phyloP scores from a whole-genome alignment of 2,888 invertebrate species.

The Ganaspis brasiliensis region DNA sequence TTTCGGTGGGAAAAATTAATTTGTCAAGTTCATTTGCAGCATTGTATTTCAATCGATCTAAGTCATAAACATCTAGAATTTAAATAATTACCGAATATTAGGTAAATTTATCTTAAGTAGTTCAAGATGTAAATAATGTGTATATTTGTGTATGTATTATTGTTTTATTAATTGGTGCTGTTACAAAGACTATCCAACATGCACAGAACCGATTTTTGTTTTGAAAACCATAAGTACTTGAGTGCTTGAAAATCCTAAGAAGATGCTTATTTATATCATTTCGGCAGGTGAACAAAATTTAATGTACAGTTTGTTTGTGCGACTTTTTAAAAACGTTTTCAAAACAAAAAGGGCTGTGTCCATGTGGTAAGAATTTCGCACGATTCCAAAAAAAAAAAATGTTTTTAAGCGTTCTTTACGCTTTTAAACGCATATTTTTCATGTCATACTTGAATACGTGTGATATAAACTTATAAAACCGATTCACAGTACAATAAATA shows the following conservation, averaged over 20 bases:
- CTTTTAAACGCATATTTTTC: conserved; percentile 56
- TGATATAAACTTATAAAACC: conserved; percentile 47
- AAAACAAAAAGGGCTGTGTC: no score
- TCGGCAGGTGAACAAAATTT: no score
- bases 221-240: no score
- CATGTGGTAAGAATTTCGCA: conserved; percentile 29
- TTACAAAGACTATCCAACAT: conserved; percentile 28
- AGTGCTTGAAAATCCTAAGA: no score
- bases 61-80: background rate
- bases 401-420: conserved; percentile 51
- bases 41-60: conserved; percentile 35
- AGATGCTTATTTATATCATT: no score
- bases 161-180: conserved; percentile 31
- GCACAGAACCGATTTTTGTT: no score
- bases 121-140: conserved; percentile 20
- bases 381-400: conserved; percentile 26
- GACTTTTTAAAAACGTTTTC: no score
- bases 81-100: no score
- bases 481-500: conserved; percentile 55
- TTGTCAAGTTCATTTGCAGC: conserved; percentile 16
- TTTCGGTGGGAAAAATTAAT: background rate
- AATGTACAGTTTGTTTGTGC: no score
- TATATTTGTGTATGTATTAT: conserved; percentile 29
- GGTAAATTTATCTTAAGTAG: background rate
- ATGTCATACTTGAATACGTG: conserved; percentile 45